These are phyloP conservation scores for Hirtodrosophila confusa DNA, from an alignment of 2,888 invertebrate species.

Conservation along the genomic window DNA sequence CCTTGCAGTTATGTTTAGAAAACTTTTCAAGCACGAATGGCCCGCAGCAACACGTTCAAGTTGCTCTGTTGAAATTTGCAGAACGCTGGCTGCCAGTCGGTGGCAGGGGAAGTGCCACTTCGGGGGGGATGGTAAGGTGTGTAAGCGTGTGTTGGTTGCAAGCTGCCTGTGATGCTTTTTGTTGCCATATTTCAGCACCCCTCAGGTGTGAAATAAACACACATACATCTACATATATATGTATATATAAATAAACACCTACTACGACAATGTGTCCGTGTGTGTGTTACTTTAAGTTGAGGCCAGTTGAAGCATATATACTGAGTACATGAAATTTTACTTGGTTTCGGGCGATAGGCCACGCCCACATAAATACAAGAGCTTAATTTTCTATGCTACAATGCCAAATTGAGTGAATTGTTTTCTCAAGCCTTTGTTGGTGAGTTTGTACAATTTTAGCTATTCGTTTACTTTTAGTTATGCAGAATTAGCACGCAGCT, in stretches of 20 bases:
- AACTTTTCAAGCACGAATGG: conserved; percentile 79
- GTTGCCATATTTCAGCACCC: conserved; percentile 72
- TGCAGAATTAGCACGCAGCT: conserved; percentile 37
- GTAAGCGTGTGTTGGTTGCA: conserved; percentile 11
- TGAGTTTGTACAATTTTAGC: conserved; percentile 47
- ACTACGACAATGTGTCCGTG: conserved; percentile 7
- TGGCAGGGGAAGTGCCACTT: background rate
- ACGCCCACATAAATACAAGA: conserved; percentile 37
- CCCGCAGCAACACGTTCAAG: conserved; percentile 73
- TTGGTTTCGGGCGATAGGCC: conserved; percentile 19
- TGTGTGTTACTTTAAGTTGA: conserved; percentile 40
- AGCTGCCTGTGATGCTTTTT: conserved; percentile 51
- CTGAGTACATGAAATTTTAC: conserved; percentile 40
- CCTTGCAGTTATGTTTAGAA: conserved; percentile 75
- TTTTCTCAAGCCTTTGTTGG: conserved; percentile 29
- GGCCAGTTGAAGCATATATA: conserved; percentile 31
- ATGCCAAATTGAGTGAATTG: conserved; percentile 45
- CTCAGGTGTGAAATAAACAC: conserved; percentile 71
- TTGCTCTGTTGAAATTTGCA: conserved; percentile 55
- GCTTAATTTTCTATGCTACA: conserved; percentile 49
- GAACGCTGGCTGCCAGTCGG: conserved; percentile 51
- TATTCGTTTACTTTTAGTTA: conserved; percentile 30
- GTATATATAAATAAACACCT: background rate
- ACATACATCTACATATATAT: conserved; percentile 4
- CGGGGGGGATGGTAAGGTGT: background rate